Evolutionary conservation across 2,888 invertebrate genomes (phyloP).

Genomic region (Meliscaeva auricollis): DNA sequence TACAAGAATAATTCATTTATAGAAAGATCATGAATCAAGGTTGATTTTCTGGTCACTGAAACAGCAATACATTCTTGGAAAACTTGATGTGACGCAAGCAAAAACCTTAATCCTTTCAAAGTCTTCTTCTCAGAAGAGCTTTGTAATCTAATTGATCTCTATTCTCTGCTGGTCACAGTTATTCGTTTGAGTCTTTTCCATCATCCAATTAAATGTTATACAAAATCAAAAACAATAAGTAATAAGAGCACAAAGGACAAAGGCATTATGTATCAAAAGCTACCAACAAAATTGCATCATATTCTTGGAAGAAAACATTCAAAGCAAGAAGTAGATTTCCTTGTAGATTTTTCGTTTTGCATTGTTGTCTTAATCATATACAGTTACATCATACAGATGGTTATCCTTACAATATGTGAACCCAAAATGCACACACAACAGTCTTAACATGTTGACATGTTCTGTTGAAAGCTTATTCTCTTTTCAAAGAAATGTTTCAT

Average conservation of each 20-base stretch:
- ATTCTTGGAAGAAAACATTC: not conserved
- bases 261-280: not conserved
- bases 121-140: not conserved
- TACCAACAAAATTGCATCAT: not conserved
- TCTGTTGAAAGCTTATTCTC: conserved; percentile 54
- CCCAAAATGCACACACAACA: not conserved
- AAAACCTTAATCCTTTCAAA: too few species aligned
- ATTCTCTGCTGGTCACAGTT: too few species aligned
- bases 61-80: too few species aligned
- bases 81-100: too few species aligned
- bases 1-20: too few species aligned
- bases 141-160: not conserved
- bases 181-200: too few species aligned
- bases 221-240: not conserved
- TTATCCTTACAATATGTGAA: not conserved
- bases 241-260: too few species aligned
- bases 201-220: not conserved
- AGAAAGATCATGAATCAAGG: too few species aligned
- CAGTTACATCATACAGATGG: not conserved
- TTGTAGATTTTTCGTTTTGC: not conserved
- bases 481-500: not conserved
- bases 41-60: too few species aligned
- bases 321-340: not conserved
- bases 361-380: not conserved
- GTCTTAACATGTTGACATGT: conserved; percentile 37